Conservation (phyloP, 2,888 invertebrate genomes). For the Stenodema calcarata region DNA sequence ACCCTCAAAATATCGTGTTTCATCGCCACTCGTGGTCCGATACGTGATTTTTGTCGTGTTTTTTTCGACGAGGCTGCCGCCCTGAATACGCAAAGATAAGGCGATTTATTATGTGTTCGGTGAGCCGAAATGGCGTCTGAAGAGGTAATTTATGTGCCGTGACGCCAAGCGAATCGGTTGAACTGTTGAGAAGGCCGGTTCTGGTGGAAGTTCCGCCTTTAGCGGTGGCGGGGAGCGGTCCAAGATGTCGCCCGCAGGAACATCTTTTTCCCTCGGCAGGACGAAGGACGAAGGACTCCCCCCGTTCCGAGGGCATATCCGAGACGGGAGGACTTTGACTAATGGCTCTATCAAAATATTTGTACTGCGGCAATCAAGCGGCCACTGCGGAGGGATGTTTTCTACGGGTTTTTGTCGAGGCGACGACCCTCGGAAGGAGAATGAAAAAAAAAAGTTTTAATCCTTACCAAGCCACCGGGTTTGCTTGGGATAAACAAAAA, state of each 20-base stretch:
- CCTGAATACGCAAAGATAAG: background rate
- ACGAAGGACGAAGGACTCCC: no score
- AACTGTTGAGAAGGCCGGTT: background rate
- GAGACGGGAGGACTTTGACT: background rate
- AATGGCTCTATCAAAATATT: background rate
- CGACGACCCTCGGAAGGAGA: background rate
- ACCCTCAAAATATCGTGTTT: no score
- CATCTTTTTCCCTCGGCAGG: background rate
- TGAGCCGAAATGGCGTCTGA: background rate
- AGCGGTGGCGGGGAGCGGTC: background rate
- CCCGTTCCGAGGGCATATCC: background rate
- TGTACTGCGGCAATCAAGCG: background rate
- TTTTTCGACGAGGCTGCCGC: no score
- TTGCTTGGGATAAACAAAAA: background rate
- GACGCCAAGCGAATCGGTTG: background rate
- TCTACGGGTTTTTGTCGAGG: background rate
- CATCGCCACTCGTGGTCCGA: no score
- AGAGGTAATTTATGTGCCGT: background rate
- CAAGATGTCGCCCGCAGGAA: background rate
- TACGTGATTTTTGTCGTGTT: no score
- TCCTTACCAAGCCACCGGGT: background rate
- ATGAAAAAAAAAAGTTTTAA: background rate
- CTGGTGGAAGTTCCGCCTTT: background rate
- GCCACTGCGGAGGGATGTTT: background rate
- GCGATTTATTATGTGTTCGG: background rate